Evolutionary conservation across 1,140 invertebrate genomes (phyloP), one percentile per base, ranked within the genome.

Genomic region (Temnothorax nylanderi): DNA sequence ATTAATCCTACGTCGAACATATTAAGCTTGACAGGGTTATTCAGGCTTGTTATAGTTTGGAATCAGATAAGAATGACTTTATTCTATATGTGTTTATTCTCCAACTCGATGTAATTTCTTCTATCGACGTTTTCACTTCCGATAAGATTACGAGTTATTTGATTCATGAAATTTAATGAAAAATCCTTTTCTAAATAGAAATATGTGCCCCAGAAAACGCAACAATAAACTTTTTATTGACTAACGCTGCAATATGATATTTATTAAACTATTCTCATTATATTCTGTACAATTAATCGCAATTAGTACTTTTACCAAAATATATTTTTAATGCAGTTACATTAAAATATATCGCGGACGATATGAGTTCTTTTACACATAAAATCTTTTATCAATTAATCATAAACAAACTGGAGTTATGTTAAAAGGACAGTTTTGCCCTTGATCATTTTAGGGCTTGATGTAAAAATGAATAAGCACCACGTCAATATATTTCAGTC

Each of bases 1-100:
- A 76, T 85, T 78, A 78, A 85, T 85, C 49, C 74, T 21, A 41
- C 49, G 49, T 85, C 34, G 60, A 65, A 67, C 69, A 84, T 84
- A 84, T 84, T 74, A 84, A 56, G 41, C 41, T 84, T 84, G 80
- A 84, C 80, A 62, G 80, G 69, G 56, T 44, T 75, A 60, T 75
- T 60, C 54, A n/a, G n/a, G 41, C 71, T 84, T 74, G 69, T 82
- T 75, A 84, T 37, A 84, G 80, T 60, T 60, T 16, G n/a, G 18
- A 32, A 58, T 75, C 41, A 47, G 69, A 84, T 60, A 60, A 74
- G 69, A 47, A 47, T 3, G 49, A 58, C 37, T 72, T 72, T 10
- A 32, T 65, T 67, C 5, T 44, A 7, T 49, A 49, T 8, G 41
- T 18, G 3, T 69, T 82, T 58, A 58, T 72, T 82, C 34, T 56